phyloP scores from a whole-genome alignment of 2,113 vertebrate species.

The Sciurus niger region DNA sequence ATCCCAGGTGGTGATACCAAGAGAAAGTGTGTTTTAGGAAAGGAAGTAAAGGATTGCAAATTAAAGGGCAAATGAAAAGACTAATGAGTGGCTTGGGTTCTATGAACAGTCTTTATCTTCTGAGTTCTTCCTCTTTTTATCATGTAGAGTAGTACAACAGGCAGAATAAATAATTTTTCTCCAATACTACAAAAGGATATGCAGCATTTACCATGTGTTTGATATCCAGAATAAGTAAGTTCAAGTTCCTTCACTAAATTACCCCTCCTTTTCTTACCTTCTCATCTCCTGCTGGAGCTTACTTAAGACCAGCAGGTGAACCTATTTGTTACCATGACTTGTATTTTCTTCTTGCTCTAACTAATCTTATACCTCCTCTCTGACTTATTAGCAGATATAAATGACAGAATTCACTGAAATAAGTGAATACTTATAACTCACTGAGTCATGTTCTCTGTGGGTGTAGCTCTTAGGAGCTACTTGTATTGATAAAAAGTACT shows the following conservation, averaged over 20 bases:
- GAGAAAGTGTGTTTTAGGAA: constrained; percentile 30
- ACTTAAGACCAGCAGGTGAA: neutral
- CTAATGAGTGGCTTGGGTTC: neutral
- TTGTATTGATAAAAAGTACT: constrained; percentile 32
- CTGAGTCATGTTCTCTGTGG: constrained; percentile 65
- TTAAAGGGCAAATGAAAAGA: neutral
- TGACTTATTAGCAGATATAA: constrained; percentile 33
- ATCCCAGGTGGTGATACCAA: neutral
- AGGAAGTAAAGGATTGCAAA: neutral
- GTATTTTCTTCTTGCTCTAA: neutral
- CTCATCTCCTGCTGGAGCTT: constrained; percentile 14
- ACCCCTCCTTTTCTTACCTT: neutral
- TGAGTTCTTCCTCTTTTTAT: constrained; percentile 27
- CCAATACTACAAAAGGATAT: neutral
- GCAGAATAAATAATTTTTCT: constrained; percentile 25
- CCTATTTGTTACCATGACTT: neutral
- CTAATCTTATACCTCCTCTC: neutral
- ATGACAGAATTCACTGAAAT: neutral
- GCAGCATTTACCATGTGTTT: neutral
- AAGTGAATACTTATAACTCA: neutral
- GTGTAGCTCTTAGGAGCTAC: constrained; percentile 58
- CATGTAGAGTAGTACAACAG: neutral
- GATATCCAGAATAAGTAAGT: neutral
- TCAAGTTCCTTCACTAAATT: neutral
- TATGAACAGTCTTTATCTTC: neutral